Percentiles rank a stretch among this genome's conserved stretches.
Evolutionary conservation across 2,113 vertebrate genomes (phyloP).

Genomic region (Nycticebus coucang): DNA sequence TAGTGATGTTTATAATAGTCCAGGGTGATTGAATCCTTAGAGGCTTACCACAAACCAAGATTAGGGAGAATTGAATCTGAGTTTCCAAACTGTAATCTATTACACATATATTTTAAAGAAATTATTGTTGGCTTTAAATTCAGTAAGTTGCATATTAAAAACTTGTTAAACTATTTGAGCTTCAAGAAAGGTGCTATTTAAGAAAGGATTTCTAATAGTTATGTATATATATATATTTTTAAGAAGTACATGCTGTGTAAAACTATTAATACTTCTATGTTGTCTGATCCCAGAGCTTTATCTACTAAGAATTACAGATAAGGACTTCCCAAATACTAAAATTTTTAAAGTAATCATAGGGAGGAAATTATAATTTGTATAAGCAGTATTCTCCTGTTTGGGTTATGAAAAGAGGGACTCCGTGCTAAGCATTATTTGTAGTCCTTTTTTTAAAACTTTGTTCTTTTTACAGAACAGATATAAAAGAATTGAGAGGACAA

Average conservation of each 20-base stretch:
- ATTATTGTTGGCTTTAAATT: constrained; percentile 51
- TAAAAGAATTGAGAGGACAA: constrained; percentile 66
- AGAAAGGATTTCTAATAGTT: constrained; percentile 61
- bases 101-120: constrained; percentile 41
- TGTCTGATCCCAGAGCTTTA: constrained; percentile 55
- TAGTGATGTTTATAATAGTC: constrained; percentile 54
- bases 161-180: constrained; percentile 50
- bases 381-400: constrained; percentile 14
- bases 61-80: constrained; percentile 49
- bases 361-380: neutral
- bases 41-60: neutral
- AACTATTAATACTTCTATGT: neutral
- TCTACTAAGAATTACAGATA: constrained; percentile 44
- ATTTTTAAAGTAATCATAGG: constrained; percentile 2
- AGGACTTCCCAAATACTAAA: neutral
- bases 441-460: neutral
- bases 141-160: constrained; percentile 58
- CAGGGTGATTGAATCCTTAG: constrained; percentile 14
- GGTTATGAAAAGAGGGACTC: constrained; percentile 39
- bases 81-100: constrained; percentile 45
- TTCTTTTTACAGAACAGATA: constrained; percentile 1
- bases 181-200: constrained; percentile 67
- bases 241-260: constrained; percentile 25
- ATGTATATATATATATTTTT: neutral
- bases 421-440: constrained; percentile 23